Evolutionary conservation across 2,888 invertebrate genomes (phyloP).

Genomic region (Dynastes hyllus): DNA sequence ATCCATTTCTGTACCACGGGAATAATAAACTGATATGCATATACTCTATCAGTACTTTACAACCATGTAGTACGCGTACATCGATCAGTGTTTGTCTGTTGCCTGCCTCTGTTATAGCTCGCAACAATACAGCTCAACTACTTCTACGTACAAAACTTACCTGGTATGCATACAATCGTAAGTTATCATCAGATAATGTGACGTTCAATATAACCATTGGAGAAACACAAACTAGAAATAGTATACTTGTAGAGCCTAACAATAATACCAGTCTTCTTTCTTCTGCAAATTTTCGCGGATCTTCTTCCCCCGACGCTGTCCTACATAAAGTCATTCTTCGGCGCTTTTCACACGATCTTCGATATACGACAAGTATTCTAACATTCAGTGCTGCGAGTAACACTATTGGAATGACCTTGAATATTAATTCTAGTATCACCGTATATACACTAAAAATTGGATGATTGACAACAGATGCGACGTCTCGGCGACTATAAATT

Average conservation of each 20-base stretch:
- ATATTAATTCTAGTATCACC: conserved; percentile 77
- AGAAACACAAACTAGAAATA: conserved; percentile 81
- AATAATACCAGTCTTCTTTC: conserved; percentile 79
- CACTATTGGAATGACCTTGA: conserved; percentile 80
- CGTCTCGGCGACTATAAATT: conserved; percentile 73
- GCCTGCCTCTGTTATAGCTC: too few relatives aligned
- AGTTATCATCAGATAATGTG: conserved; percentile 77
- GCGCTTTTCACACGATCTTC: conserved; percentile 78
- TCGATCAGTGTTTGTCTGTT: too few relatives aligned
- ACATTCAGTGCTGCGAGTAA: conserved; percentile 79
- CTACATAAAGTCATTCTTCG: conserved; percentile 79
- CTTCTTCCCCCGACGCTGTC: conserved; percentile 75
- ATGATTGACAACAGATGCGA: conserved; percentile 65
- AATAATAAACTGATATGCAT: too few relatives aligned
- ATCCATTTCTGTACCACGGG: too few relatives aligned
- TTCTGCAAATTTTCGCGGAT: conserved; percentile 79
- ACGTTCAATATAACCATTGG: conserved; percentile 83
- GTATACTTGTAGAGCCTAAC: conserved; percentile 79
- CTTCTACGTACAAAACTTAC: conserved; percentile 65
- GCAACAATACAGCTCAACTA: too few relatives aligned
- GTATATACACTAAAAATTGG: conserved; percentile 74
- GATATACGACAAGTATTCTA: conserved; percentile 79
- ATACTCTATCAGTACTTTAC: too few relatives aligned
- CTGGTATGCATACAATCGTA: conserved; percentile 78
- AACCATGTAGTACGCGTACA: too few relatives aligned